Base-by-base conservation (phyloP, 1,140 invertebrate species). In the Calosoma granatense region DNA sequence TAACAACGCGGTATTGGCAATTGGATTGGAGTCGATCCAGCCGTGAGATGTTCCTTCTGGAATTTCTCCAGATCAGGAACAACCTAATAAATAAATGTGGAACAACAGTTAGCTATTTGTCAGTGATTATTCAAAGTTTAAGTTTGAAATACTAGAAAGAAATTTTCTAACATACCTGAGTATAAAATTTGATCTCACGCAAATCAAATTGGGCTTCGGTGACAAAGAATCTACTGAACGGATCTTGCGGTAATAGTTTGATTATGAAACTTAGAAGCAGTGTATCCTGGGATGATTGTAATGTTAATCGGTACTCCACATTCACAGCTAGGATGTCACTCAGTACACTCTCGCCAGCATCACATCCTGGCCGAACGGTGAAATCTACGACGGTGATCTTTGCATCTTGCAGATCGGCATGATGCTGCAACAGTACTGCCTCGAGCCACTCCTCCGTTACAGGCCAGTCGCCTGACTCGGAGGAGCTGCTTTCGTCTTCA, bases 121-220 rank as follows among this genome's bases (percentile, higher is more conserved):
- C n/a, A 55, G 26, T 21, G n/a, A 53, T 21, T 39, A 23, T 56
- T 17, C 12, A 53, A n/a, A 43, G 15, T 20, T 20, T 17, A 36
- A 15, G 53, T 60, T 23, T 22, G 3, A 39, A 22, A 52, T 21
- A 51, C 17, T 51, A 26, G 6, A 26, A 51, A 17, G 11, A 43
- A 19, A 20, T 6, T 30, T 6, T 47, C 4, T 70, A 68, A 58
- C 73, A 76, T 68, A 87, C 80, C 77, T 86, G 79, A 0, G 86
- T 90, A 67, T 90, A 90, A 72, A 90, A 90, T 59, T 87, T 83
- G 62, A 90, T 90, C 71, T 90, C 87, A 51, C 87, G 75, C 1
- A 87, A 78, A 71, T 90, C 86, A 66, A 90, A 89, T 70, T 89
- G 86, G 1, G 86, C 86, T 66, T 88, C 85, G 23, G 83, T 85